A percentile compares a stretch with the other conserved stretches of the same genome.
Conservation (phyloP, 2,113 vertebrate species). For the Syngnathus scovelli region DNA sequence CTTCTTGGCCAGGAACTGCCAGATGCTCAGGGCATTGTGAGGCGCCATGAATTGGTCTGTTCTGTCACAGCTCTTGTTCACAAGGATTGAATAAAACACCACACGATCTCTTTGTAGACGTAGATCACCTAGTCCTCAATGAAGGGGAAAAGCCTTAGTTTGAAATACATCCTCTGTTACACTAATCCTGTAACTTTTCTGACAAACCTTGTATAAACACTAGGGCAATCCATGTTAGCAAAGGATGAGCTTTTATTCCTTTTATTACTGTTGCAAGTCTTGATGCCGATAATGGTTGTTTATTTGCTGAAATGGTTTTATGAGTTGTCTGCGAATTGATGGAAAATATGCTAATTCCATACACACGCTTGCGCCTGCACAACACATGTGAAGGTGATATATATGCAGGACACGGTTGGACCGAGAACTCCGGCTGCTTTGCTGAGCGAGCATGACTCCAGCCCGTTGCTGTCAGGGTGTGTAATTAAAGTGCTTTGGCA, state of each 20-base stretch:
- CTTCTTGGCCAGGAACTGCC: neutral
- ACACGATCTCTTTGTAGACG: no score
- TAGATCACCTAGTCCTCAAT: neutral
- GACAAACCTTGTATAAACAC: neutral
- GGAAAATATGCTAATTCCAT: conserved; percentile 33
- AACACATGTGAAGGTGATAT: conserved; percentile 25
- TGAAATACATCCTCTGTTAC: neutral
- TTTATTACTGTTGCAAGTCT: conserved; percentile 4
- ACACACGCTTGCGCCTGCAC: conserved; percentile 14
- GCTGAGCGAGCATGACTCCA: conserved; percentile 55
- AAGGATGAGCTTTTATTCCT: conserved; percentile 9
- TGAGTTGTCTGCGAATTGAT: conserved; percentile 16
- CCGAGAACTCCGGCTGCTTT: conserved; percentile 41
- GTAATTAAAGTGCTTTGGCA: conserved; percentile 62
- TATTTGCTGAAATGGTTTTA: conserved; percentile 17
- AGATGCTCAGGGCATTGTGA: neutral
- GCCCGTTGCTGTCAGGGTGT: conserved; percentile 54
- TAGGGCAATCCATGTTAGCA: neutral
- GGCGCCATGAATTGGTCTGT: neutral
- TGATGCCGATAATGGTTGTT: conserved; percentile 21
- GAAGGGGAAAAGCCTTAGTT: neutral
- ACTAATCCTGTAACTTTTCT: neutral
- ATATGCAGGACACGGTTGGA: conserved; percentile 41
- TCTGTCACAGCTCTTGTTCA: neutral
- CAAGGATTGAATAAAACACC: no score